Evolutionary conservation across 2,888 invertebrate species (phyloP), one percentile per base, ranked within the genome.

Genomic region (Drosophila rubida): DNA sequence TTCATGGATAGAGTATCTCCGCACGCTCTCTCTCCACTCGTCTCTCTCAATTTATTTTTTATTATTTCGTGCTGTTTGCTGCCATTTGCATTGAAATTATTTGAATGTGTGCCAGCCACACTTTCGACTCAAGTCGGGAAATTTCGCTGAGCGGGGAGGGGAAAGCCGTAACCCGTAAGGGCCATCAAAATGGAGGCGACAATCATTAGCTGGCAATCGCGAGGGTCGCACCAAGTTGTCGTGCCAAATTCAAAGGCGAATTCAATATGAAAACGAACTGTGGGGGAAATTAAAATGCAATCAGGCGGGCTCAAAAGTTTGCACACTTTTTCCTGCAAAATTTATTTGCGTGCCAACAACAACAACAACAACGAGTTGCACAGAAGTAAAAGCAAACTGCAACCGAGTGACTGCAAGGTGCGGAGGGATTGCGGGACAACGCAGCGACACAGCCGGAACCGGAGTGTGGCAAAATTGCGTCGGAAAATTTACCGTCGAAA

Each of bases 401-500:
- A 63, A 14, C 44, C 32, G 7, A 23, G n/a, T n/a, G n/a, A 22
- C 22, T 19, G 41, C 19, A 16, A 41, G 27, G n/a, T 39, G 16
- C 7, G 35, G 35, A 7, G 13, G 8, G n/a, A 35, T 16, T 39
- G 22, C 11, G 46, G 44, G 27, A 51, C n/a, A 25, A 41, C 35
- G 7, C 41, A 35, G 39, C 14, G 39, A 14, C 39, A 23, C 32
- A 35, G 49, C 35, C 59, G 55, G 68, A 55, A 44, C 35, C 53
- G 35, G 50, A 25, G 58, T 64, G 54, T 54, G 58, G 64, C 65
- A 65, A 82, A 80, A 83, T 69, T 86, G 74, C 87, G 87, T 83
- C 63, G 80, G 74, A 66, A 83, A 88, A 82, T 85, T 87, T 75
- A 76, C 76, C 72, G 78, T 78, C 70, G 61, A 69, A 69, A 55